Evolutionary conservation across 2,888 invertebrate species (phyloP), one percentile per base, ranked within the genome.

Genomic region (Drosophila quinaria): DNA sequence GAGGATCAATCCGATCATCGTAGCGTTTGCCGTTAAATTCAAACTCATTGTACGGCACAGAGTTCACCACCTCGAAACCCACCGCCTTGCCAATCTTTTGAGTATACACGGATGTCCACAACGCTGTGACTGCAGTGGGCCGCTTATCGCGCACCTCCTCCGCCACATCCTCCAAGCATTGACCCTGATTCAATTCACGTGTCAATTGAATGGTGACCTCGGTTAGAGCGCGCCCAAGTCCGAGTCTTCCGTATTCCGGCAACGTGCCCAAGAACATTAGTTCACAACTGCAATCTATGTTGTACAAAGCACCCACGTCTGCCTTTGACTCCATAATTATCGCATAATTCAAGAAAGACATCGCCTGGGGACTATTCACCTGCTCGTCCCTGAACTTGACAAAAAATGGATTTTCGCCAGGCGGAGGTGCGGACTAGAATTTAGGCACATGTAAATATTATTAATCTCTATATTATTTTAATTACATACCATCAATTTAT

Each of bases 211-310:
- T 91, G 0, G 95, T 94, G 2, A 93, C 91, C 74, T 94, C 92
- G 51, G 93, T 92, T 11, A 96, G 84, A 13, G 94, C 86, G 10
- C 90, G 93, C 0, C 92, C 96, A 13, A 96, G 93, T 13, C 94
- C 94, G 13, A 93, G 92, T 0, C 92, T 82, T 61, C 94, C 93
- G 71, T 94, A 94, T 25, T 94, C 92, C 0, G 93, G 93, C 4
- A 93, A 81, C 0, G 95, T 95, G 0, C 93, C 94, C 25, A 96
- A 80, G 74, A 96, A 96, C 95, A 95, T 95, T 15, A 96, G 90
- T 91, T 96, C 96, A 44, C 96, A 85, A 3, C 95, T 93, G 87
- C 95, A 95, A 63, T 95, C 94, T 0, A 94, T 93, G 19, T 94
- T 93, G 79, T 94, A 95, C 91, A 94, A 93, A 59, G 94, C 93